Conservation (phyloP, 2,888 invertebrate species). For the Nymphalis polychloros region DNA sequence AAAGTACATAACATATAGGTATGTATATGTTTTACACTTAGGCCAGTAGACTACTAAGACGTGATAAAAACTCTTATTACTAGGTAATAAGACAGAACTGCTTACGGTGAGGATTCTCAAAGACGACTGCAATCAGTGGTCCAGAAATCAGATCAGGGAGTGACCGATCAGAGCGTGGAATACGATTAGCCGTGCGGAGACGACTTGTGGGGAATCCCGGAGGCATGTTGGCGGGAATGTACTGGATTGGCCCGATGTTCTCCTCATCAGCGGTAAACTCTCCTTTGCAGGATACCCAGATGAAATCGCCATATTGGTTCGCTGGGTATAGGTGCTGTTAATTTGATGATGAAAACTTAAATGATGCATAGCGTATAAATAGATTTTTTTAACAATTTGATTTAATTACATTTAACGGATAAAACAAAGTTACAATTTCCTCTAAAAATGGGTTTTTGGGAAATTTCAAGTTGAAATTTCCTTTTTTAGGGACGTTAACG, state of each 20-base stretch:
- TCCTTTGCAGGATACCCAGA: slow-evolving; percentile 93
- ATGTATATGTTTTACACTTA: too few relatives aligned
- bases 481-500: too few relatives aligned
- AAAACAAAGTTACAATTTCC: too few relatives aligned
- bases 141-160: slow-evolving; percentile 64
- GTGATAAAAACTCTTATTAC: too few relatives aligned
- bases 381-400: too few relatives aligned
- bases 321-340: slow-evolving; percentile 60
- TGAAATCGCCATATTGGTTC: slow-evolving; percentile 77
- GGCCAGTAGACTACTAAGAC: background rate
- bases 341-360: too few relatives aligned
- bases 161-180: slow-evolving; percentile 59
- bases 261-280: slow-evolving; percentile 89
- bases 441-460: too few relatives aligned
- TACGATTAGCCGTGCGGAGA: slow-evolving; percentile 69
- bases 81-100: too few relatives aligned
- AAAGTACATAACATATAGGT: too few relatives aligned
- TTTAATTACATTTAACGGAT: too few relatives aligned
- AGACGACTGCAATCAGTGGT: slow-evolving; percentile 66
- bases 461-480: too few relatives aligned
- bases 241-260: slow-evolving; percentile 86
- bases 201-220: slow-evolving; percentile 76
- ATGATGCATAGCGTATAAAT: too few relatives aligned
- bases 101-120: slow-evolving; percentile 72
- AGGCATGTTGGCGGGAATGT: slow-evolving; percentile 84